Base-by-base conservation (phyloP, 64 coral and sea anemone species). In the Cladopsammia gracilis region DNA sequence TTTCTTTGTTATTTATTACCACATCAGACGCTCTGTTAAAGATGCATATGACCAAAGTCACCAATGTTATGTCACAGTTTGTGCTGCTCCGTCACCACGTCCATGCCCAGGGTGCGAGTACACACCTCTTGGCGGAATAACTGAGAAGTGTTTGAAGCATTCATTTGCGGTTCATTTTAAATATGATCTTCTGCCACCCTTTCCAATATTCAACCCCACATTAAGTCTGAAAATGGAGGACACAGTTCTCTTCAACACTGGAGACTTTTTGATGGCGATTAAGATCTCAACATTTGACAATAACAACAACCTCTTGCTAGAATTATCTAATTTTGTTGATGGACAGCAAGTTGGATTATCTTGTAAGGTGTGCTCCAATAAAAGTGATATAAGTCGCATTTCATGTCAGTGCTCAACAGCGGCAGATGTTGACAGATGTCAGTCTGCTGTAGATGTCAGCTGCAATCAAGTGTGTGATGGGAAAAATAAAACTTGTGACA, bases 1-100 rank as follows among this genome's bases (percentile, higher is more conserved):
- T 25, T 85, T 70, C 15, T 23, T 25, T 22, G 44, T 47, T 25
- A 50, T 70, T 25, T 68, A 48, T 42, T 25, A 44, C 15, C 83
- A 53, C 9, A 20, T 10, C 16, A 87, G 71, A 57, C 65, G 19
- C n/a, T 73, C 50, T 87, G 48, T 58, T 26, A 76, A 58, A 45
- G 78, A 77, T 57, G 50, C 6, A 7, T 52, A 93, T 88, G 90
- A 93, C 54, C 48, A 87, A 60, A 89, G 77, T 48, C 85, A 64
- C 56, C 79, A 84, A 62, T 94, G 92, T 90, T 94, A 97, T 67
- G 81, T 97, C 7, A 94, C 95, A 4, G 22, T 97, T 14, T 97
- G 95, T 88, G 76, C 91, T 11, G 92, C 58, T 11, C 91, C 92
- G 70, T 77, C 95, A 69, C 19, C 45, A 18, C 64, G 10, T 10